Base-by-base conservation (phyloP, 2,113 vertebrate species). In the Muscicapa adusta region DNA sequence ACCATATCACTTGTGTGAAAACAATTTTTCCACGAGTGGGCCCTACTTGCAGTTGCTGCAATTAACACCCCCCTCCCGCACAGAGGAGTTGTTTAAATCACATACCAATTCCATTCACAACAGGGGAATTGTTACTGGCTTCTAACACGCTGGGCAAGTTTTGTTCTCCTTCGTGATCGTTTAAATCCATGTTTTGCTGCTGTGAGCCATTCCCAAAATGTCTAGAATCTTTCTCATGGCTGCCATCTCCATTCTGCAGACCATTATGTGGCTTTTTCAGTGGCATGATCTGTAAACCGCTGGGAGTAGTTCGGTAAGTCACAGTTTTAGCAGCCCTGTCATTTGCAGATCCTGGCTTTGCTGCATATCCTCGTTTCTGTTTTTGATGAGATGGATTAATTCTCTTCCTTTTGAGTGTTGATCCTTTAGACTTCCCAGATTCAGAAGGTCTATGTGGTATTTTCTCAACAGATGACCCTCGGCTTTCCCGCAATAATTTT, bases 301-400 rank as follows among this genome's bases (percentile, higher is more conserved):
- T 98, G 45, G 98, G 97, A 12, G 98, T 98, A 96, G 98, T 98
- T 98, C 98, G 98, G 95, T 98, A 99, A 18, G 98, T 98, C 85
- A 99, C 98, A 12, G 98, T 98, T 98, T 99, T 99, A 94, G 98
- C 96, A 31, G 98, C 98, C 94, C 98, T 97, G 94, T 99, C 99
- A 9, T 96, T 98, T 22, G 97, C 98, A 8, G 96, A 71, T 5
- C 97, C 92, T 43, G 97, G 97, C 91, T 99, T 99, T 60, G 98
- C 97, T 20, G 98, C 57, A 4, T 97, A 98, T 66, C 97, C 98
- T 96, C 97, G 97, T 94, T 97, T 98, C 43, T 98, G 98, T 97
- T 98, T 99, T 88, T 98, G 97, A 63, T 98, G 97, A 14, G 98
- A 95, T 12, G 98, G 96, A 92, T 94, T 97, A 89, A 98, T 98